Conservation (phyloP, 2,888 invertebrate genomes). For the Keiferia lycopersicella region DNA sequence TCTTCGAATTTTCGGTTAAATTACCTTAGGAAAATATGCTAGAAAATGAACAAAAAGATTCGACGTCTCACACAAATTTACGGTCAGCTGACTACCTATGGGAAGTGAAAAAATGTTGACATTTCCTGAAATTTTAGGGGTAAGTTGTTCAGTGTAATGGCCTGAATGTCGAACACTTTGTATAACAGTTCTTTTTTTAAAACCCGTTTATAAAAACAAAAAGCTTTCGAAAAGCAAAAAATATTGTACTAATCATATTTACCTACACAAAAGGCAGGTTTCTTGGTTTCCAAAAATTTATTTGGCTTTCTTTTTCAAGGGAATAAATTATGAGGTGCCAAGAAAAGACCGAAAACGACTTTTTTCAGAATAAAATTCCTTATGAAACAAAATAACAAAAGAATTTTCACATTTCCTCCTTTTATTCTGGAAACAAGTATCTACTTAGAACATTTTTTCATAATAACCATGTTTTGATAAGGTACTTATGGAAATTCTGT, state of each 20-base stretch:
- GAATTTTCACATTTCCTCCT: not conserved
- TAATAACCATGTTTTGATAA: too few relatives aligned
- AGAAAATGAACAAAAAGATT: not conserved
- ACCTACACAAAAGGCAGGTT: not conserved
- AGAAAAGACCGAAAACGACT: not conserved
- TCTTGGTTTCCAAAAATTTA: not conserved
- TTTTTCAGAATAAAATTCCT: not conserved
- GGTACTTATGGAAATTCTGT: too few relatives aligned
- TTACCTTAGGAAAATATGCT: too few relatives aligned
- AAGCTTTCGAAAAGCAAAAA: not conserved
- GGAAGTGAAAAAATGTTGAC: too few relatives aligned
- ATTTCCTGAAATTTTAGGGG: too few relatives aligned
- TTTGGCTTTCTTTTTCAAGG: not conserved
- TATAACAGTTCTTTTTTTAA: too few relatives aligned
- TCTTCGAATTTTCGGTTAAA: too few relatives aligned
- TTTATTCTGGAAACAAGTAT: not conserved
- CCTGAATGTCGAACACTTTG: too few relatives aligned
- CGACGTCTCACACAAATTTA: not conserved
- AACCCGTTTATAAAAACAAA: not conserved
- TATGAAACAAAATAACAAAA: conserved; percentile 6
- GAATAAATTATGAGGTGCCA: conserved; percentile 4
- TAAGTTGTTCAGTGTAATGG: too few relatives aligned
- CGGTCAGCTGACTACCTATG: too few relatives aligned
- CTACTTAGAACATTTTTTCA: too few relatives aligned
- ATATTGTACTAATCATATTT: not conserved